A percentile compares a stretch with the other conserved stretches of the same genome.
phyloP scores from a whole-genome alignment of 1,140 invertebrate genomes.

The Bombyx mandarina region DNA sequence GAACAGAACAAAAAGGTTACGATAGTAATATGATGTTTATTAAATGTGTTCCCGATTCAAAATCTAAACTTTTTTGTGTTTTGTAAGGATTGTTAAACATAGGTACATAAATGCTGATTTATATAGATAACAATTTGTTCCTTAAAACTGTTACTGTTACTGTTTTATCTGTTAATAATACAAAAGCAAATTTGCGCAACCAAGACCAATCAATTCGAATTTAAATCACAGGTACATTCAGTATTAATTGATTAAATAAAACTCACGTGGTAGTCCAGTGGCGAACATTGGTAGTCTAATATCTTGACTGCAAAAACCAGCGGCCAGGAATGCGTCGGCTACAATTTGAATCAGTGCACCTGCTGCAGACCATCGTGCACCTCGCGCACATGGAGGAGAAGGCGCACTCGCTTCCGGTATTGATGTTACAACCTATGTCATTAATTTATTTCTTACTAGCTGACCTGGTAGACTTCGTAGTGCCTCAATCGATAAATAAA shows the following conservation, averaged over 20 bases:
- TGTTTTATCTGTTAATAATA: too few relatives aligned
- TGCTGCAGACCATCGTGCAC: conserved; percentile 40
- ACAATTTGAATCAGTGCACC: conserved; percentile 44
- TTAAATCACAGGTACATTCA: not conserved
- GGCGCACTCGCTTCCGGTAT: conserved; percentile 52
- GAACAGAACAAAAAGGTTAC: too few relatives aligned
- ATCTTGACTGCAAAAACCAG: conserved; percentile 48
- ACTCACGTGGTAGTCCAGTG: conserved; percentile 47
- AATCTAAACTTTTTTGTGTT: too few relatives aligned
- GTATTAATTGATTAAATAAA: conserved; percentile 1
- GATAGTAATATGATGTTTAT: too few relatives aligned
- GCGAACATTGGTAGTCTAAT: conserved; percentile 44
- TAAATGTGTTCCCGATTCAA: too few relatives aligned
- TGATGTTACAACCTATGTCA: conserved; percentile 56
- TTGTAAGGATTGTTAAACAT: too few relatives aligned
- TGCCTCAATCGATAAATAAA: too few relatives aligned
- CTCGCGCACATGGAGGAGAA: conserved; percentile 38
- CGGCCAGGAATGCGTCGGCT: conserved; percentile 45
- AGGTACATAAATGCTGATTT: too few relatives aligned
- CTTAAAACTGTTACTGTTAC: too few relatives aligned
- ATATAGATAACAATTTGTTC: too few relatives aligned
- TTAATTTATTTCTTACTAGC: not conserved
- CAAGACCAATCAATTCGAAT: not conserved
- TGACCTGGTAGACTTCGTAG: too few relatives aligned
- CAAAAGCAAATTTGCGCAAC: too few relatives aligned